Conservation (phyloP, 35 echinoderm and acorn worm genomes). For the Ophioderma brevispina region DNA sequence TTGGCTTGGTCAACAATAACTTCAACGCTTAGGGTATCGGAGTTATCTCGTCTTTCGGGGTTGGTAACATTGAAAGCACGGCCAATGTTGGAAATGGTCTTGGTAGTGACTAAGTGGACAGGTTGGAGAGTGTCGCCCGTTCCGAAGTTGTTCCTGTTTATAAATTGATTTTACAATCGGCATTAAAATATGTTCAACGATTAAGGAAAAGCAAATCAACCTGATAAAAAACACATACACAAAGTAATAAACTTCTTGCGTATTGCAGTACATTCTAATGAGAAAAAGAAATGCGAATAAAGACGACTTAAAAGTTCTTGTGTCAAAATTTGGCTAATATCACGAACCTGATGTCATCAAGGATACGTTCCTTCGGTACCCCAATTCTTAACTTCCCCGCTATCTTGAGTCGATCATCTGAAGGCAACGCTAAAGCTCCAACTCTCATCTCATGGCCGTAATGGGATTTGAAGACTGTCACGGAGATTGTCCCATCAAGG, state of each 20-base stretch:
- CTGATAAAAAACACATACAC: no score
- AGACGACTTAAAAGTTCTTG: no score
- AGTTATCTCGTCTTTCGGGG: not conserved
- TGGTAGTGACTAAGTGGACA: not conserved
- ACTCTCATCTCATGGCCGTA: not conserved
- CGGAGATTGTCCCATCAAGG: not conserved
- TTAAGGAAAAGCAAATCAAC: no score
- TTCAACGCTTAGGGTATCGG: not conserved
- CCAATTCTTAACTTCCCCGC: not conserved
- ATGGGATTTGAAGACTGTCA: not conserved
- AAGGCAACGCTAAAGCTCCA: not conserved
- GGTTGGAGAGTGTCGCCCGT: not conserved
- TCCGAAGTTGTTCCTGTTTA: no score
- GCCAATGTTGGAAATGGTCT: not conserved
- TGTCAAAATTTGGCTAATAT: no score
- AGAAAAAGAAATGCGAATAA: no score
- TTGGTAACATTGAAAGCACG: not conserved
- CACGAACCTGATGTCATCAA: not conserved
- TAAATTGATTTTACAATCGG: no score
- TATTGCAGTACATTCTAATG: no score
- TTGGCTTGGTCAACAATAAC: not conserved
- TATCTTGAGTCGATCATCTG: not conserved
- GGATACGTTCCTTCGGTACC: not conserved
- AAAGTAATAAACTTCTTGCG: no score
- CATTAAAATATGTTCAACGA: no score